Percentiles rank a stretch among this genome's conserved stretches.
Conservation (phyloP, 2,113 vertebrate genomes). For the Chitala chitala region DNA sequence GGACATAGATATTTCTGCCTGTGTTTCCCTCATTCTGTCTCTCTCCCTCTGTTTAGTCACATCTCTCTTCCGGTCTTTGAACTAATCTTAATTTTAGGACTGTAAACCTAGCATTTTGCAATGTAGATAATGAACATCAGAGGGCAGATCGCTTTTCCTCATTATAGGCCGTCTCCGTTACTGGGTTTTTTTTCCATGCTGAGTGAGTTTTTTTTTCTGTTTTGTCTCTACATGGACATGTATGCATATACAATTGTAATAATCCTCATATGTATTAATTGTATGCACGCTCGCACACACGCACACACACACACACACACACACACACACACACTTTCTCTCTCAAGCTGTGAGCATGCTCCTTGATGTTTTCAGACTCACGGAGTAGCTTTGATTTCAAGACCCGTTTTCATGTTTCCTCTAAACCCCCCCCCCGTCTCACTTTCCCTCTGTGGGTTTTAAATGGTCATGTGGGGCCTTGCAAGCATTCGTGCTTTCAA, state of each 20-base stretch:
- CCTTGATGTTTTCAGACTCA: background rate
- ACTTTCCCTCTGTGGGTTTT: constrained; percentile 8
- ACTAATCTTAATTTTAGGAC: background rate
- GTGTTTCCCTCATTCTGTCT: background rate
- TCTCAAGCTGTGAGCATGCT: background rate
- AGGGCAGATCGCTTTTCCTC: background rate
- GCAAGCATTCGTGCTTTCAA: background rate
- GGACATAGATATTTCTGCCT: background rate
- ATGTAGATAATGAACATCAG: constrained; percentile 18
- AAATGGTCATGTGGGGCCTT: background rate
- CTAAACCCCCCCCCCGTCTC: background rate
- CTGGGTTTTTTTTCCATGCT: background rate
- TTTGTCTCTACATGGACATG: background rate
- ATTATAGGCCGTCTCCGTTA: background rate
- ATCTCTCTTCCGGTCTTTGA: background rate
- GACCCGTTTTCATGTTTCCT: constrained; percentile 15
- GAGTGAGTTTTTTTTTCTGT: background rate
- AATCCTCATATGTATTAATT: background rate
- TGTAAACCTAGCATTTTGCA: constrained; percentile 7
- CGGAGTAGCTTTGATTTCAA: background rate
- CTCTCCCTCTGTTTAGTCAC: background rate
- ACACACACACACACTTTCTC: background rate
- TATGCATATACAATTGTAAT: background rate
- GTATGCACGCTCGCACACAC: too few species aligned
- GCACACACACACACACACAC: constrained; percentile 6